A percentile compares a stretch with the other conserved stretches of the same genome.
These are phyloP conservation scores for Acanthosepion pharaonis DNA, from an alignment of 2,888 invertebrate species.

Conservation along the genomic window DNA sequence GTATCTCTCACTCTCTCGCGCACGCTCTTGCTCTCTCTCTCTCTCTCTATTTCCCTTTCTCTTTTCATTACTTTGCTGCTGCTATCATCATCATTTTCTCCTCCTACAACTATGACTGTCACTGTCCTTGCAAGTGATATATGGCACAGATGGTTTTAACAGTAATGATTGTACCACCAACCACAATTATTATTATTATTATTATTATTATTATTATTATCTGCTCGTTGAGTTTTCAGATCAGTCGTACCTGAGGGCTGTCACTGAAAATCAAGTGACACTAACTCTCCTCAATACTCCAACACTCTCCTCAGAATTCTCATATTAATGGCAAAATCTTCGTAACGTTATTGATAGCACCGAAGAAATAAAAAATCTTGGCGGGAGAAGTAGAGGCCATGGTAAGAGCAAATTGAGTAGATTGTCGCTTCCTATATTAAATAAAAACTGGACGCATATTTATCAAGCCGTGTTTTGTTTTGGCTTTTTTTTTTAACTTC, in stretches of 20 bases:
- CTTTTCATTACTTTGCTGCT: not conserved
- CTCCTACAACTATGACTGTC: not conserved
- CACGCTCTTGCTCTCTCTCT: constrained; percentile 38
- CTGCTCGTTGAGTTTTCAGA: not conserved
- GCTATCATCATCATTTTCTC: not conserved
- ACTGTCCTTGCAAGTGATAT: too few species aligned
- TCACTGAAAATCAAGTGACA: not conserved
- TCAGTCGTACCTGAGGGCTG: not conserved
- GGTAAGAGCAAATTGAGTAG: not conserved
- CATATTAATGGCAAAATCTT: not conserved
- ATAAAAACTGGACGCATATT: not conserved
- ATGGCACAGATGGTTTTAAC: too few species aligned
- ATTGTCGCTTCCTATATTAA: not conserved
- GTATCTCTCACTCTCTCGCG: constrained; percentile 41
- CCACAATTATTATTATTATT: not conserved
- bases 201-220: not conserved
- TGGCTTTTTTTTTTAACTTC: not conserved
- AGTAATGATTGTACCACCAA: too few species aligned
- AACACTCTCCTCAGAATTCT: not conserved
- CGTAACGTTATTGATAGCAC: not conserved
- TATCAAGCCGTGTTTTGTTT: too few species aligned
- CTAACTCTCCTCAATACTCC: not conserved
- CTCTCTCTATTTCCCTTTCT: not conserved
- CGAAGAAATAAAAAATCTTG: not conserved
- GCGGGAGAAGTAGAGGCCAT: not conserved